Evolutionary conservation across 2,113 vertebrate genomes (phyloP).

Genomic region (Festucalex cinctus): DNA sequence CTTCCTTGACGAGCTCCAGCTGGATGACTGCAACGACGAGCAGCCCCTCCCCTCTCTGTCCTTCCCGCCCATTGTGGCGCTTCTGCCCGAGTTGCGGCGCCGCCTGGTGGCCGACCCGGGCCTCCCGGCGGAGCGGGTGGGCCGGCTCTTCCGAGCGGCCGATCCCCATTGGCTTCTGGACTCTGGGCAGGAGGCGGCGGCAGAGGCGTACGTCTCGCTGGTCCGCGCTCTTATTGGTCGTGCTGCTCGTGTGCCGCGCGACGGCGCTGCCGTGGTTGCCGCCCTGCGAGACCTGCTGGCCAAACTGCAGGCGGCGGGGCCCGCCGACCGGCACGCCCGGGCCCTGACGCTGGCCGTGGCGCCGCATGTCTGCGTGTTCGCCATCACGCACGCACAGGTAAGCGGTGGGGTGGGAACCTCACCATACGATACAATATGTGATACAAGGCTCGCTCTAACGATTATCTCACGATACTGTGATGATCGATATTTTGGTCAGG

Average conservation of each 20-base stretch:
- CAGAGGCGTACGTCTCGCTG: conserved; percentile 9
- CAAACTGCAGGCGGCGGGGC: neutral
- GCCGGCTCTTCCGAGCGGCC: conserved; percentile 24
- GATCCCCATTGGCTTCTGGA: conserved; percentile 46
- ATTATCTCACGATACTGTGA: too few species aligned
- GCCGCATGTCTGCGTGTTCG: conserved; percentile 44
- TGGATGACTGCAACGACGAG: neutral
- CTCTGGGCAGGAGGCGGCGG: neutral
- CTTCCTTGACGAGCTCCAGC: conserved; percentile 41
- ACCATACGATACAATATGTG: too few species aligned
- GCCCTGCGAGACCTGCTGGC: conserved; percentile 39
- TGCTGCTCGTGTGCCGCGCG: conserved; percentile 26
- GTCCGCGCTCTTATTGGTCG: conserved; percentile 45
- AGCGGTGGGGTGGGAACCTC: too few species aligned
- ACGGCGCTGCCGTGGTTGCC: conserved; percentile 24
- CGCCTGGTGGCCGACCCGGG: conserved; percentile 31
- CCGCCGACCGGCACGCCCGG: neutral
- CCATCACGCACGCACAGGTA: conserved; percentile 60
- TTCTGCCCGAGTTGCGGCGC: conserved; percentile 34
- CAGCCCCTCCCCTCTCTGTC: conserved; percentile 13
- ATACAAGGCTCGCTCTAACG: too few species aligned
- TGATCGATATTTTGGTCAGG: too few species aligned
- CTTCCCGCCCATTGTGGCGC: conserved; percentile 46
- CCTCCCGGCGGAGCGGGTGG: conserved; percentile 22
- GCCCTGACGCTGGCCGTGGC: conserved; percentile 30